Evolutionary conservation across 2,113 vertebrate species (phyloP), one percentile per base, ranked within the genome.

Genomic region (Macquaria ambigua): DNA sequence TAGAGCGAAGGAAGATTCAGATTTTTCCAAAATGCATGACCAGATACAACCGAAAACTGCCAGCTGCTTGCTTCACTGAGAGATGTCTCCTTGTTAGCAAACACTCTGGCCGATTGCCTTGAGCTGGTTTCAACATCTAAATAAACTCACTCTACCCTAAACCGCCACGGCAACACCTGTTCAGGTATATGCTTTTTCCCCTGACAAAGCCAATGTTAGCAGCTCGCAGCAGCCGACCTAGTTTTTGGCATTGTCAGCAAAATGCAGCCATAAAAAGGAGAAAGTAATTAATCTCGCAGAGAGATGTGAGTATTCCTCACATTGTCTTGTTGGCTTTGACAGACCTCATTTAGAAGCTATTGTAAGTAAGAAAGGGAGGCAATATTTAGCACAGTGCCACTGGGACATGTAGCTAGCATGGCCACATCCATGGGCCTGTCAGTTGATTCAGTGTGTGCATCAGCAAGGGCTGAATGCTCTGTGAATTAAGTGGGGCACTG

Each of bases 301-400:
- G 64, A 79, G 69, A 90, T 89, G 92, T 84, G 84, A 93, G 77
- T 81, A 90, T 82, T 86, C 83, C 75, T 84, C 89, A 63, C 81
- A 78, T 67, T 59, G 86, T 90, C 75, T 90, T 71, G 20, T 64
- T 82, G 79, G 84, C 87, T 88, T 76, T 68, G 87, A 90, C 74
- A 78, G 88, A 59, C 81, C 88, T 53, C 77, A 64, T 91, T 90
- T 88, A 81, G 81, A 66, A 76, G 79, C 79, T 58, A 66, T 70
- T 89, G 89, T 82, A 74, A 88, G 82, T 71, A 79, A 87, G 74
- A 75, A 71, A 52, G 15, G 34, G n/a, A 48, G 70, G 41, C 4
- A 43, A 83, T 83, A 93, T 93, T 93, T 85, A 93, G 93, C 91
- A 92, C 92, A 93, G 91, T 6, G 76, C 93, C 93, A 15, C 79